Base-by-base conservation (phyloP, 1,140 invertebrate genomes). In the Marisa cornuarietis region DNA sequence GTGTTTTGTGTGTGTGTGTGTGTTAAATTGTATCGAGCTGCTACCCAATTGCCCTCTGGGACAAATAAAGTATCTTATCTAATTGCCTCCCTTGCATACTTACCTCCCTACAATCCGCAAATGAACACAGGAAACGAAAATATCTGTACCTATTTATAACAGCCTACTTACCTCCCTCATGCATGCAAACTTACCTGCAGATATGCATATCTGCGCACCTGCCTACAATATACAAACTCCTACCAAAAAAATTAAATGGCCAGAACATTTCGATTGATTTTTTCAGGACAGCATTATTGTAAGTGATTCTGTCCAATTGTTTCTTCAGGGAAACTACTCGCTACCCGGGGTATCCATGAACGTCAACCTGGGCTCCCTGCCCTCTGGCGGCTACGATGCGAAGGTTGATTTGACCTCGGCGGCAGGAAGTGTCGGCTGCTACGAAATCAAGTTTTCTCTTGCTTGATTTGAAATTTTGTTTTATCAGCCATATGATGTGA, bases 291-390 rank as follows among this genome's bases (percentile, higher is more conserved):
- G 1, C 2, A 42, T 42, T 42, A 42, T 42, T 42, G 31, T 42
- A 42, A 42, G 6, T 2, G 31, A 42, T 42, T 42, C 31, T 42
- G 31, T 42, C n/a, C 11, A 63, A 49, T 26, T 68, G 20, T 78
- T n/a, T 79, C 31, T 54, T 18, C 65, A 69, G 76, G 76, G 76
- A 18, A 78, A 78, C 63, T 78, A 78, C 63, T 51, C 63, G 16
- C 63, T 78, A 22, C 76, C 76, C 22, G 66, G 51, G 24, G 65
- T 52, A 22, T 51, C 42, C n/a, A 52, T 78, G 51, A 7, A 62
- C 10, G 31, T 78, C 18, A 63, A 69, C 42, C 22, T 65, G 6
- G 42, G 58, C 20, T 4, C 66, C 76, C n/a, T 78, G 42, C 76
- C 76, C 7, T 51, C 58, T 69, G 76, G 76, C 0, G 76, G 49